Base-by-base conservation (phyloP, 1,140 invertebrate species). In the Limonius californicus region DNA sequence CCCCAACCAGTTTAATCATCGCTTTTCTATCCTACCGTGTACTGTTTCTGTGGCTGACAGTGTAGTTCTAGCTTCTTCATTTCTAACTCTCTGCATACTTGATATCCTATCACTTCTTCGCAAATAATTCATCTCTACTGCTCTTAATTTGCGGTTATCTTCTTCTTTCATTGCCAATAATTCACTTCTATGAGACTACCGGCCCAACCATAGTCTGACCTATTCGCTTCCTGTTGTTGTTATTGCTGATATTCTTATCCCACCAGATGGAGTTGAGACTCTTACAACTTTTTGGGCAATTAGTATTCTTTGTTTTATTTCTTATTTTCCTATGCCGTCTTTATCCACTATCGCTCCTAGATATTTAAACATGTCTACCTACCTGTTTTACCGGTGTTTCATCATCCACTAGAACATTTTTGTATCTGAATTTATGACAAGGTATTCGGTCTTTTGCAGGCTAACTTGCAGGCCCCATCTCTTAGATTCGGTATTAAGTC, bases 261-360 rank as follows among this genome's bases (percentile, higher is more conserved):
- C 56, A 66, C n/a, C 63, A 43, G 16, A 66, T 59, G 47, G 61
- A 56, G 59, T 66, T 66, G 18, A 63, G 12, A 56, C 55, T 20
- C 54, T 23, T 63, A 61, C 59, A 0, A 56, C 50, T 59, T 54
- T 59, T 54, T 57, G 59, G 42, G 27, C 50, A 47, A 63, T 55
- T 54, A 47, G 42, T 39, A 12, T 65, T 55, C 30, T 62, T 62
- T 18, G 39, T 59, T 54, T 42, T 45, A 42, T 23, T 56, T 35
- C 53, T 39, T 39, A 8, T 16, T 43, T 35, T 45, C 43, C 58
- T 32, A 56, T 62, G 16, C 16, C 32, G 16, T 32, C 18, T 45
- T 18, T 19, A 15, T 21, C 20, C 3, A 57, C 9, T 47, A 43
- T 16, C 21, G 7, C 30, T 11, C 54, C 42, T 8, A 50, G n/a